Conservation (phyloP, 2,113 vertebrate species). For the Salvator merianae region DNA sequence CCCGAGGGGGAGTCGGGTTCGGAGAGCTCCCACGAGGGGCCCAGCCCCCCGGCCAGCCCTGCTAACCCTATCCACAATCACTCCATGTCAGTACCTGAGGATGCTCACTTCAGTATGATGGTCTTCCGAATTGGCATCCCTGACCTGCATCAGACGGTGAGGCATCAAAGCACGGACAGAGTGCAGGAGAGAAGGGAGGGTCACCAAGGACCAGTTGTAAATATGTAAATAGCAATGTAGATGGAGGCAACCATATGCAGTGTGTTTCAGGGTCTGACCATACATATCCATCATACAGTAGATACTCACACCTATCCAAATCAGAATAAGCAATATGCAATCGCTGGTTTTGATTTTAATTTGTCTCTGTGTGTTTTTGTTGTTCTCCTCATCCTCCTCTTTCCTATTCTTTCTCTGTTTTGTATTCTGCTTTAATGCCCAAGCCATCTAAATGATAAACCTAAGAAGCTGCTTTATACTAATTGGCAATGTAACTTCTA, state of each 20-base stretch:
- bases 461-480: not conserved
- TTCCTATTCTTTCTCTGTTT: not conserved
- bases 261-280: not conserved
- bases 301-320: not conserved
- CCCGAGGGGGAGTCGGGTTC: conserved; percentile 88
- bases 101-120: conserved; percentile 90
- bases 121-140: conserved; percentile 94
- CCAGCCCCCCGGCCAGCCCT: conserved; percentile 52
- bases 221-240: not conserved
- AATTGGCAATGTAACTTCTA: too few relatives aligned
- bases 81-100: conserved; percentile 79
- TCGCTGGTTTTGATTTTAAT: not conserved
- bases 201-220: not conserved
- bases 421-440: not conserved
- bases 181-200: not conserved
- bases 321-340: not conserved
- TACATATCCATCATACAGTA: not conserved
- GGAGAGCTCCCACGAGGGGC: conserved; percentile 82
- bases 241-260: not conserved
- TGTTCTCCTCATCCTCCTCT: too few relatives aligned
- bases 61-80: conserved; percentile 80
- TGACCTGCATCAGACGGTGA: conserved; percentile 93
- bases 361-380: too few relatives aligned
- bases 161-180: conserved; percentile 17
- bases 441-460: not conserved